Base-by-base conservation (phyloP, 2,888 invertebrate genomes). In the Bembecia ichneumoniformis region DNA sequence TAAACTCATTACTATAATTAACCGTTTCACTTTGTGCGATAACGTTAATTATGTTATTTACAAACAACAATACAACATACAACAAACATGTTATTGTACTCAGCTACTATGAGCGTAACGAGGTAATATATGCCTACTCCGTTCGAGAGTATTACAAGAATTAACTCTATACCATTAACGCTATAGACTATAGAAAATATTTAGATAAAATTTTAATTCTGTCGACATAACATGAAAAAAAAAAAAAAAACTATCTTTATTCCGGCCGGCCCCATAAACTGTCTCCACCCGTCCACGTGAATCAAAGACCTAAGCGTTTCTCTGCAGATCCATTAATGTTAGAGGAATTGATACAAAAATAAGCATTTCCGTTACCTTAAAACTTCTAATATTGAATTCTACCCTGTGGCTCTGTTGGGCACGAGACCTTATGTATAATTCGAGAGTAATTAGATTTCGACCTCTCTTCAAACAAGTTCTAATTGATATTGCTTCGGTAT, bases 401-500 rank as follows among this genome's bases (percentile, higher is more conserved):
- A 47, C 40, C 40, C 11, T 14, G 40, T 40, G 40, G 40, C 40
- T 13, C 14, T 13, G 14, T 40, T n/a, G 46, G 34, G 52, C 67
- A 67, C 65, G 67, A 55, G 56, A 67, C 52, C 53, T 67, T n/a
- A 65, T 67, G 66, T 66, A 66, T 54, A 49, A 44, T 14, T 28
- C 13, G n/a, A 40, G 10, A 15, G 14, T 20, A 49, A 35, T 48
- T 16, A 17, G 46, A 50, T 35, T 44, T 43, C 28, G 43, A 45
- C 48, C 48, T 46, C 17, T 48, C 16, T 46, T 48, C 14, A 36
- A 46, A 45, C 40, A 47, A 36, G 40, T 46, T n/a, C 35, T 34
- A 40, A 51, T 51, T 48, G 48, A 40, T 48, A 46, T 46, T 46
- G 36, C 49, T 43, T 51, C 36, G 4, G 44, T 44, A 13, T n/a